Percentiles rank a stretch among this genome's conserved stretches.
These are phyloP conservation scores for Gobio occitaniae DNA, from an alignment of 2,797 vertebrate genomes.

Conservation along the genomic window DNA sequence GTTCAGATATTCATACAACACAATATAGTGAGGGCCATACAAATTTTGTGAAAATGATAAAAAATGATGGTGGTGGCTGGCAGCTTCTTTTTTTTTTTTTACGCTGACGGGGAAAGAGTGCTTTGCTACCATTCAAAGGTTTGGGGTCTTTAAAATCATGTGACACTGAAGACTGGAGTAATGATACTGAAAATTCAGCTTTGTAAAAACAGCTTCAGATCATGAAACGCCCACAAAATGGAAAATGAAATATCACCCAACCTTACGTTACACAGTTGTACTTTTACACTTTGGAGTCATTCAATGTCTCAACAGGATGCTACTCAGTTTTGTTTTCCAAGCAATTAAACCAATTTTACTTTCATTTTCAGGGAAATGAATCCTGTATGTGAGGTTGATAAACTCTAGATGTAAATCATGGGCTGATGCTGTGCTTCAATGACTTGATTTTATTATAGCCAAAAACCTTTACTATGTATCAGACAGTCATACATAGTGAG, in stretches of 20 bases:
- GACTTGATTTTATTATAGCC: not conserved
- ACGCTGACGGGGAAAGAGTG: too few relatives aligned
- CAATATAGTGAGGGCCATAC: too few relatives aligned
- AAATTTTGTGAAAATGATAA: too few relatives aligned
- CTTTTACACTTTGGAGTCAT: slow-evolving; percentile 1
- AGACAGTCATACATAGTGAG: not conserved
- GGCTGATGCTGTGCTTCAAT: not conserved
- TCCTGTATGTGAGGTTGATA: not conserved
- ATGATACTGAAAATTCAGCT: not conserved
- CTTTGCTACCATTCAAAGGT: too few relatives aligned
- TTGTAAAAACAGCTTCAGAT: not conserved
- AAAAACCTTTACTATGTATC: not conserved
- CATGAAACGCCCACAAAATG: too few relatives aligned
- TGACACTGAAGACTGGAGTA: not conserved
- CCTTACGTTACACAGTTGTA: not conserved
- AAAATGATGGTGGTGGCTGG: too few relatives aligned
- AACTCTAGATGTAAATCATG: not conserved
- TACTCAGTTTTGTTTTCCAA: not conserved
- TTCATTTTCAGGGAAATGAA: slow-evolving; percentile 20
- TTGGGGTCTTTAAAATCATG: not conserved
- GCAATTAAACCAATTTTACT: not conserved
- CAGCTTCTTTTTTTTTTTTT: too few relatives aligned
- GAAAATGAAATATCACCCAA: not conserved
- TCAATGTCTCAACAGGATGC: not conserved
- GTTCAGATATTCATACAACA: too few relatives aligned